A percentile compares a stretch with the other conserved stretches of the same genome.
Evolutionary conservation across 1,140 invertebrate genomes (phyloP).

Genomic region (Choristoneura fumiferana): DNA sequence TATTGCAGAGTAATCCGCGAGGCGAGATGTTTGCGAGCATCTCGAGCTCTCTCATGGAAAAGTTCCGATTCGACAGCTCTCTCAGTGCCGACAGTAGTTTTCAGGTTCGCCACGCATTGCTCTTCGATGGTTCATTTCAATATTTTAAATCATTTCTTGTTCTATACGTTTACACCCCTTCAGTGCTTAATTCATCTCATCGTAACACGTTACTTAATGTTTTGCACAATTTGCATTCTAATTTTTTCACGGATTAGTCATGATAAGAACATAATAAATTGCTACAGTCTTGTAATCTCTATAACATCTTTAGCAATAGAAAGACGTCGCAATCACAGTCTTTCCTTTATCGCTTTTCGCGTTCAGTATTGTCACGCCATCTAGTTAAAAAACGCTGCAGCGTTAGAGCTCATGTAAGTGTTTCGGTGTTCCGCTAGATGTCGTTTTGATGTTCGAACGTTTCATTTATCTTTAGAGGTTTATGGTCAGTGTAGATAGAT

Average conservation of each 20-base stretch:
- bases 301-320: no score
- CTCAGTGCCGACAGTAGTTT: constrained; percentile 85
- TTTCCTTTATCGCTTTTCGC: no score
- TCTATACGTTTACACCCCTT: constrained; percentile 1
- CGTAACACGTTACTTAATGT: neutral
- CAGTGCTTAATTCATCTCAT: constrained; percentile 10
- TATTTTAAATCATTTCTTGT: constrained; percentile 25
- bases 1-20: constrained; percentile 83
- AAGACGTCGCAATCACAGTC: no score
- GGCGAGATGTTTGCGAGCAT: constrained; percentile 91
- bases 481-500: no score
- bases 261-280: no score
- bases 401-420: constrained; percentile 26
- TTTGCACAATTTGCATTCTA: neutral
- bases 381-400: constrained; percentile 16
- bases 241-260: no score
- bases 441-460: neutral
- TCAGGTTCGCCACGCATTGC: constrained; percentile 79
- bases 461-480: no score
- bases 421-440: constrained; percentile 36
- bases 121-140: constrained; percentile 53
- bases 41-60: constrained; percentile 88
- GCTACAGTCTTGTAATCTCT: no score
- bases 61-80: constrained; percentile 88
- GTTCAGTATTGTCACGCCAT: constrained; percentile 28